Conservation (phyloP, 2,888 invertebrate species). For the Mantis religiosa region DNA sequence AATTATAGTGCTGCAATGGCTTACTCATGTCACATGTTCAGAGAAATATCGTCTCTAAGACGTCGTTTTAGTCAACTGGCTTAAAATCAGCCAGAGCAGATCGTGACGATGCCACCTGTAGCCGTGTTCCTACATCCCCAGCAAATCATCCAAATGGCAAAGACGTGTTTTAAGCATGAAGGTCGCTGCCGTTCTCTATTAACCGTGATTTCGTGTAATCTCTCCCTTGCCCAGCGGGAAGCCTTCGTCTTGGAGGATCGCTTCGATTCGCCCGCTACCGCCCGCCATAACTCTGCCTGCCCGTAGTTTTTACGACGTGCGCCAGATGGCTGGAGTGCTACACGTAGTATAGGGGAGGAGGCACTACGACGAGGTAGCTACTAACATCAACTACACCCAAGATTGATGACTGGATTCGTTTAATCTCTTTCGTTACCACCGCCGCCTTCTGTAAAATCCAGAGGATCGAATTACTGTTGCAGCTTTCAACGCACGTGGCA, state of each 20-base stretch:
- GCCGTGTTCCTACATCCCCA: neutral
- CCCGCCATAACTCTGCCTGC: slow-evolving; percentile 4
- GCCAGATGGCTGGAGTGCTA: slow-evolving; percentile 17
- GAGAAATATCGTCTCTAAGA: too few relatives aligned
- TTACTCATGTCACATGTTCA: too few relatives aligned
- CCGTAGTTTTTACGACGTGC: slow-evolving; percentile 17
- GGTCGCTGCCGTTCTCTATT: neutral
- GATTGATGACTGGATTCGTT: slow-evolving; percentile 24
- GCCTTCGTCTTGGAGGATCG: neutral
- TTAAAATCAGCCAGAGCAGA: too few relatives aligned
- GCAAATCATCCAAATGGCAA: neutral
- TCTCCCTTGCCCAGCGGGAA: neutral
- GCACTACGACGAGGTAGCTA: neutral
- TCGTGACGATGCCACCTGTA: neutral
- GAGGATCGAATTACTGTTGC: neutral
- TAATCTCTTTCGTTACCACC: slow-evolving; percentile 17
- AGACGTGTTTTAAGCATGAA: neutral
- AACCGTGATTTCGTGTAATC: neutral
- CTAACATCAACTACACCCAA: slow-evolving; percentile 10
- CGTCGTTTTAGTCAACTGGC: too few relatives aligned
- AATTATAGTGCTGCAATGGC: too few relatives aligned
- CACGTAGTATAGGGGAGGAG: slow-evolving; percentile 7
- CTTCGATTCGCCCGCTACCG: neutral
- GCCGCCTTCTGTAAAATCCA: neutral
- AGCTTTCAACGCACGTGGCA: neutral